Base-by-base conservation (phyloP, 2,888 invertebrate genomes). In the Carterocephalus palaemon region DNA sequence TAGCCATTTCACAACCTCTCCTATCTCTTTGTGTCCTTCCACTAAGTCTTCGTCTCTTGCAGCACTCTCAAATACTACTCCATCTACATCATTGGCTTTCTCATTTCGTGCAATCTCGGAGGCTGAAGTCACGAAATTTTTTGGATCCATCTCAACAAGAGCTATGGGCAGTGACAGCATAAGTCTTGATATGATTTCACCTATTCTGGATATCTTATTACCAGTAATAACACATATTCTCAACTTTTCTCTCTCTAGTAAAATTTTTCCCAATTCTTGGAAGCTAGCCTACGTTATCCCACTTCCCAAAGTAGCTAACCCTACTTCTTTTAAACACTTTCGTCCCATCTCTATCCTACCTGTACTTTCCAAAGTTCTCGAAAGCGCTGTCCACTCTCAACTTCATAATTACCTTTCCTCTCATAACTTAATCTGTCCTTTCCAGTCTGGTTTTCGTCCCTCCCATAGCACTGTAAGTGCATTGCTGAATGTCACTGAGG, bases 51-150 rank as follows among this genome's bases (percentile, higher is more conserved):
- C 45, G 37, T 22, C 84, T 89, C 64, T 77, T 89, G 70, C 39
- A 86, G 67, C 23, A 86, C 85, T 34, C 83, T 69, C 88, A 87
- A 59, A 6, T 4, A 32, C 13, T n/a, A n/a, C n/a, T n/a, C n/a
- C n/a, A n/a, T n/a, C n/a, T n/a, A 12, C 9, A 5, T 31, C 6
- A 17, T 20, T 10, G 1, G n/a, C 29, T 9, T 45, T 46, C 19
- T 4, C 6, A n/a, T 46, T 46, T 19, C 10, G 17, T 4, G 3
- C 7, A 17, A 6, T 45, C 8, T 7, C 45, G 15, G 31, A 4
- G 2, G 8, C 13, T 20, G 38, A 23, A 4, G 19, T 46, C 8
- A 39, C 32, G 32, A 23, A 23, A 16, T 13, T 13, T 22, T 16
- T 39, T 20, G 10, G 2, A 6, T 19, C 28, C 1, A 39, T 39